phyloP scores from a whole-genome alignment of 2,113 vertebrate species.

The Garra rufa region DNA sequence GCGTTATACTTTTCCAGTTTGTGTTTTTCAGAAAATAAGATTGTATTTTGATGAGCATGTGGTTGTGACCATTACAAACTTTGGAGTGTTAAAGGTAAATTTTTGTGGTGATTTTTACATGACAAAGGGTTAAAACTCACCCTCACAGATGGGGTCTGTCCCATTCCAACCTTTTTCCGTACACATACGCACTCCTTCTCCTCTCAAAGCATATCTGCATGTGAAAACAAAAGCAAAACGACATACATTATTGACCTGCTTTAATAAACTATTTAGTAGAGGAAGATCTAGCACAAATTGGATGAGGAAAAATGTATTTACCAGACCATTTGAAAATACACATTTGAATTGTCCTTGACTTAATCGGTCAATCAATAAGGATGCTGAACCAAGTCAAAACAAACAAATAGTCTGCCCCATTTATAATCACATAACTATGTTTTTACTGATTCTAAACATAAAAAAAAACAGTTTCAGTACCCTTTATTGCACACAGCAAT shows the following conservation, averaged over 20 bases:
- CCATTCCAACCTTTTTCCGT: constrained; percentile 65
- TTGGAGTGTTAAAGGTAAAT: not conserved
- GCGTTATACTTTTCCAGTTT: not conserved
- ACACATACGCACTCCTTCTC: constrained; percentile 61
- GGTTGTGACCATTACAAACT: not conserved
- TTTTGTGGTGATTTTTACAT: not conserved
- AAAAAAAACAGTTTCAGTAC: constrained; percentile 46
- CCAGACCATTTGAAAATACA: not conserved
- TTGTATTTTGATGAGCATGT: not conserved
- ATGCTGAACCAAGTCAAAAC: not conserved
- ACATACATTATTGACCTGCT: not conserved
- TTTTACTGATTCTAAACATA: not conserved
- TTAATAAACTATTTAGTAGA: not conserved
- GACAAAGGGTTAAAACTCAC: constrained; percentile 50
- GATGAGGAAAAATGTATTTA: too few species aligned
- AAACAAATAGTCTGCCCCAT: not conserved
- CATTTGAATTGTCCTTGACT: not conserved
- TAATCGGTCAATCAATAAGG: not conserved
- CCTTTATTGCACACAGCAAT: constrained; percentile 65
- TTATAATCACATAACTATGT: not conserved
- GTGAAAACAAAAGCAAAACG: not conserved
- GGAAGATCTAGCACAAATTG: not conserved
- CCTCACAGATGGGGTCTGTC: constrained; percentile 65
- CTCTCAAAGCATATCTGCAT: constrained; percentile 67
- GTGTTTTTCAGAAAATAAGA: not conserved